Evolutionary conservation across 2,888 invertebrate genomes (phyloP), one percentile per base, ranked within the genome.

Genomic region (Meliscaeva auricollis): DNA sequence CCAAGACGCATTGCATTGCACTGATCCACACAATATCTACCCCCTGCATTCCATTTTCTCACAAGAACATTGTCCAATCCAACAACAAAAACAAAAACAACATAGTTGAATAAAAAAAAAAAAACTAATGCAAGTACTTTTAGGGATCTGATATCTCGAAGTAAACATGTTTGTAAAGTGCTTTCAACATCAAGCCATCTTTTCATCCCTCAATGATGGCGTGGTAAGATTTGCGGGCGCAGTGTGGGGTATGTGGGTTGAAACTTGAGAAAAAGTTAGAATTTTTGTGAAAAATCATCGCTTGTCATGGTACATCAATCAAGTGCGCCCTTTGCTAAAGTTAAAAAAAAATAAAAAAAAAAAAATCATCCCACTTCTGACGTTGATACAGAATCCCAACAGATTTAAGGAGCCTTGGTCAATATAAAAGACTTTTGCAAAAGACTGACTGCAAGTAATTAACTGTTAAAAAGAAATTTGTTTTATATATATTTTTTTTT

Each of bases 91-190:
- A 32, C 15, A 44, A 15, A 13, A 26, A 15, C 20, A 20, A 13
- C 44, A 26, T 62, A 70, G 26, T 15, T 62, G 22, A 52, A 41
- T 30, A 26, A 15, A 46, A 35, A 52, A 41, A 17, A 26, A 15
- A 46, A 35, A 48, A 22, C 44, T 64, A 75, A 75, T 75, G 80
- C 80, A 66, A 75, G 84, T 81, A 76, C 72, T 68, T 77, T 60
- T 64, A 30, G 68, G 62, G 41, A 85, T 76, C 56, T 73, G 84
- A 72, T 84, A 76, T 80, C 72, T 72, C 32, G 50, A 38, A 85
- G 81, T 77, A 85, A 85, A 85, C 85, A 85, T 73, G 85, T 64
- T 85, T 72, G 85, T 50, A 81, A 85, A 85, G 85, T 85, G 81
- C 76, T 85, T 73, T 85, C 85, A 56, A 73, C 77, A 54, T 68